Base-by-base conservation (phyloP, 1,140 invertebrate species). In the Neoseiulus cucumeris region DNA sequence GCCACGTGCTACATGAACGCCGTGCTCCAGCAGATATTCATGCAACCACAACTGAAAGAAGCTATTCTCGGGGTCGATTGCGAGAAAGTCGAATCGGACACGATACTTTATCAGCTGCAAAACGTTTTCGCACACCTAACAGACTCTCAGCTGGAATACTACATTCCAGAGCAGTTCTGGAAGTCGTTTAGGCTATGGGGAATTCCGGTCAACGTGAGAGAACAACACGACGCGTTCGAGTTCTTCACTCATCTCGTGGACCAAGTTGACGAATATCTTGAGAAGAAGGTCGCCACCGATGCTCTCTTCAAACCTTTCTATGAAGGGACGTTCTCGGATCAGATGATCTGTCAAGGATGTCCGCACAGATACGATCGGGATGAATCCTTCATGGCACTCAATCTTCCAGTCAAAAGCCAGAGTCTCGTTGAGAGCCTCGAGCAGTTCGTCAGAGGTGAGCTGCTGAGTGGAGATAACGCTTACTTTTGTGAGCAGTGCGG, bases 1-100 rank as follows among this genome's bases (percentile, higher is more conserved):
- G 81, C 81, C 18, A 82, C 81, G 5, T 82, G 81, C 69, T 82
- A 82, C 72, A 82, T 82, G 81, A 82, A 82, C 71, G 80, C 79
- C 42, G 79, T 82, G 17, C 72, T 83, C 64, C 81, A 82, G 69
- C 80, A 81, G 73, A 70, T 81, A 33, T 81, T 77, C 69, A 76
- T 80, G 74, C 78, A 80, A n/a, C 77, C 77, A 44, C 76, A 78
- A 25, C 74, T 82, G 6, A 70, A 76, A 25, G 75, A 78, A 68
- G 74, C 77, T 30, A 76, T 82, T 64, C 70, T 82, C 45, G 71
- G 73, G 20, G 74, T 77, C 33, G 75, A 79, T 51, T 75, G 77
- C n/a, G 77, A 76, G 64, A 70, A 74, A 67, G 69, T 70, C 44
- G 73, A 70, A 66, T 65, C 68, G 51, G 65, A 67, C 70, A 75